Evolutionary conservation across 2,113 vertebrate species (phyloP).

Genomic region (Alethe diademata): DNA sequence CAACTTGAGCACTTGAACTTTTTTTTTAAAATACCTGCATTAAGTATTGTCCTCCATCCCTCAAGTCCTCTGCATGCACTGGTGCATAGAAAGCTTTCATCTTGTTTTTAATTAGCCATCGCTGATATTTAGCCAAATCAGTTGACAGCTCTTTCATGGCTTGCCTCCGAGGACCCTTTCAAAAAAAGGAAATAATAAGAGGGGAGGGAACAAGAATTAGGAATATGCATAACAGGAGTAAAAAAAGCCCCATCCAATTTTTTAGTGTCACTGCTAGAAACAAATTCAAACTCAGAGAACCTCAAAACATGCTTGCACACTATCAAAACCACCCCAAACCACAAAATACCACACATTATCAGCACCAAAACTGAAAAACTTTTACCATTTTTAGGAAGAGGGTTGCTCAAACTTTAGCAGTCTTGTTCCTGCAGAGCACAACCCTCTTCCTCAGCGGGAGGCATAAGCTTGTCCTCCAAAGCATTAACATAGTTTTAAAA

Average conservation of each 20-base stretch:
- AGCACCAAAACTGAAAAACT: background rate
- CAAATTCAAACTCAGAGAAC: background rate
- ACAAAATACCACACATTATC: background rate
- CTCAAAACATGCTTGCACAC: background rate
- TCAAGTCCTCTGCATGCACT: constrained; percentile 92
- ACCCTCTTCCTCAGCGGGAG: background rate
- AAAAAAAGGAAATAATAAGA: background rate
- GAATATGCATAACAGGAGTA: background rate
- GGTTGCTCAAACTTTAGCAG: background rate
- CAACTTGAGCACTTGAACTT: accelerated
- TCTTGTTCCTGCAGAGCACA: background rate
- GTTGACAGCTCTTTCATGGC: constrained; percentile 91
- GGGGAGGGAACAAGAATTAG: background rate
- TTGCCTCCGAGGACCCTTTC: constrained; percentile 88
- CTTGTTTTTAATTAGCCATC: constrained; percentile 94
- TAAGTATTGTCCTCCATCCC: constrained; percentile 90
- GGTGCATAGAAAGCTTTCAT: constrained; percentile 94
- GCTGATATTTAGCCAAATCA: constrained; percentile 88
- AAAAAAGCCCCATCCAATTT: background rate
- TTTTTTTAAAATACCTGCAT: constrained; percentile 82
- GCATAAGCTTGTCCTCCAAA: background rate
- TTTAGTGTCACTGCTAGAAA: background rate
- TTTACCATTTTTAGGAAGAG: background rate
- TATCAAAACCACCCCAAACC: background rate
- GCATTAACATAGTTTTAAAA: background rate